Evolutionary conservation across 2,113 vertebrate genomes (phyloP), one percentile per base, ranked within the genome.

Genomic region (Heterotilapia buettikoferi): DNA sequence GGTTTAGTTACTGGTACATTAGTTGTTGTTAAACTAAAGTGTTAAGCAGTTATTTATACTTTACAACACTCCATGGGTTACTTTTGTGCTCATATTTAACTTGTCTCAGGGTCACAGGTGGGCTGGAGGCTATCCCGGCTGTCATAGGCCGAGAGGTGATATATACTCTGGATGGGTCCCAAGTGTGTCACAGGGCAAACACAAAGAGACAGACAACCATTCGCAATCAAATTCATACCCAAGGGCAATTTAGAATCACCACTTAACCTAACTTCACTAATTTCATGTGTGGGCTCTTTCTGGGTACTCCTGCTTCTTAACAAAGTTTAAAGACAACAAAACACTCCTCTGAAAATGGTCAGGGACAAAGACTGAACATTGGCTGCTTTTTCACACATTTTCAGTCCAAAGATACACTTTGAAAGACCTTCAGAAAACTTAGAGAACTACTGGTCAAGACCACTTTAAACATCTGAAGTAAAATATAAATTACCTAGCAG

Each of bases 141-240:
- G 33, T 66, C 61, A 12, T 66, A 38, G 61, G 61, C 19, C 33
- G n/a, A 66, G 61, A 8, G 0, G 61, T 68, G 19, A 66, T 38
- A 38, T 38, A 19, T 38, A 21, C 61, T 68, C 19, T 68, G 33
- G 33, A 38, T 12, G 33, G 33, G 61, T 68, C 33, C 33, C 33
- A 68, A 21, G 11, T 68, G 10, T 68, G 61, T 68, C 19, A 21
- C 61, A 68, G 61, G 61, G 61, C 19, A 68, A 68, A 68, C 61
- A 0, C 19, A 38, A 38, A 68, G 61, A 21, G 0, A 68, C 33
- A 38, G 0, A 68, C 61, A 68, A 21, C 11, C 33, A 38, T 0
- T 68, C 4, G 1, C 33, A 68, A 38, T 68, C 33, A 36, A 68
- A 68, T 38, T 68, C 61, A 3, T 38, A 13, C 33, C 61, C 1